Evolutionary conservation across 2,888 invertebrate species (phyloP), one percentile per base, ranked within the genome.

Genomic region (Syrphus vitripennis): DNA sequence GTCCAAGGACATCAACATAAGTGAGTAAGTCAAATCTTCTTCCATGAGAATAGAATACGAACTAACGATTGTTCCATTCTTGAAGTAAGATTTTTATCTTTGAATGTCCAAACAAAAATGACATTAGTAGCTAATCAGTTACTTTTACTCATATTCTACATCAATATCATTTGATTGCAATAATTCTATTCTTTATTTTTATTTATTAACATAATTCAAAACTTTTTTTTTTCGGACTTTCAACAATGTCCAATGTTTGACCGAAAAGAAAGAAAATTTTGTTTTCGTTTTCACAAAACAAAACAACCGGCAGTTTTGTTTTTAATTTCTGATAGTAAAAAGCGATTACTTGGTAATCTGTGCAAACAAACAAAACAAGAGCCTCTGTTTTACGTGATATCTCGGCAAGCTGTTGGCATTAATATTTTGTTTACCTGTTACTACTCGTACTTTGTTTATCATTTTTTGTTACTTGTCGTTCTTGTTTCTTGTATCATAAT

Each of bases 361-460:
- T 45, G 31, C 26, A 65, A 45, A 65, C 65, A 19, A 65, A 31
- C 26, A n/a, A 40, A 61, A 19, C 2, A 12, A 31, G 12, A 24
- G 37, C 29, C 12, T n/a, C 29, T 63, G 40, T 61, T 24, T 6
- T 19, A 24, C 34, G 14, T 61, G 14, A 1, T 55, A 50, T 26
- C n/a, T n/a, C 24, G 21, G 12, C 61, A 63, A 31, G 31, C 37
- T 67, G n/a, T 67, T 50, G 50, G 3, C 50, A 48, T 21, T 3
- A 50, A 37, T 21, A 50, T 48, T 48, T 67, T 34, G 45, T 19
- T 50, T 50, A 50, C 65, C 29, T 29, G n/a, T n/a, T 37, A 10
- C 24, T 4, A 42, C 57, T 40, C n/a, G n/a, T n/a, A 45, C 42
- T 65, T 65, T 65, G 65, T 65, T 65, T 65, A 65, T 65, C 45